Evolutionary conservation across 2,888 invertebrate genomes (phyloP), one percentile per base, ranked within the genome.

Genomic region (Chydorus sphaericus): DNA sequence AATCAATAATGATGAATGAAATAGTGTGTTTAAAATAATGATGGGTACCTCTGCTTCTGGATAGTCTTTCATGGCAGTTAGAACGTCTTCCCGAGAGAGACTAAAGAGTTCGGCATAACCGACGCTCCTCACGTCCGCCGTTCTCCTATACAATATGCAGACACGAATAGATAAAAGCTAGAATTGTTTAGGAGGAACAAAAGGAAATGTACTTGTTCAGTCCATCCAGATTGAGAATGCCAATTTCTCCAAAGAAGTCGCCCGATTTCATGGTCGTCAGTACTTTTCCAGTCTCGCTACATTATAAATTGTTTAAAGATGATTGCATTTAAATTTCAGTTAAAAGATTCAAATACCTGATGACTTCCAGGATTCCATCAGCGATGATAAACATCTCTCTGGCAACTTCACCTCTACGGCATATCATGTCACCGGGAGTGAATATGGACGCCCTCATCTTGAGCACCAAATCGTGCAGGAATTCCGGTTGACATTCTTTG

Each of bases 361-460:
- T 83, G 14, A 94, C 93, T 73, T 94, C 93, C 56, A 94, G 75
- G 64, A 94, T 91, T 8, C 94, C 96, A 69, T 94, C 94, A 4
- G 94, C 94, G 67, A 96, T 94, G 64, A 96, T 96, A 68, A 94
- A 96, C 94, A 96, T 96, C 73, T 96, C 94, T 60, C 94, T 75
- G 1, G 94, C 94, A 20, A 91, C 88, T 73, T 91, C 85, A 65
- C 90, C 94, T 73, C 93, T 90, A 37, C 94, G 80, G 68, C 94
- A 94, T 67, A 96, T 93, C 59, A 93, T 85, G 71, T 96, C 94
- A 23, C 94, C 94, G 0, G 94, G 94, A 26, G 94, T 96, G 71
- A 96, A 96, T 69, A 96, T 96, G 70, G 91, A 94, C 7, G 94
- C 93, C 72, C 89, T 89, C 94, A 96, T 96, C 75, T 96, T 96